phyloP scores from a whole-genome alignment of 30 jellyfish, hydroid and myxozoan species.

The Clytia hemisphaerica region DNA sequence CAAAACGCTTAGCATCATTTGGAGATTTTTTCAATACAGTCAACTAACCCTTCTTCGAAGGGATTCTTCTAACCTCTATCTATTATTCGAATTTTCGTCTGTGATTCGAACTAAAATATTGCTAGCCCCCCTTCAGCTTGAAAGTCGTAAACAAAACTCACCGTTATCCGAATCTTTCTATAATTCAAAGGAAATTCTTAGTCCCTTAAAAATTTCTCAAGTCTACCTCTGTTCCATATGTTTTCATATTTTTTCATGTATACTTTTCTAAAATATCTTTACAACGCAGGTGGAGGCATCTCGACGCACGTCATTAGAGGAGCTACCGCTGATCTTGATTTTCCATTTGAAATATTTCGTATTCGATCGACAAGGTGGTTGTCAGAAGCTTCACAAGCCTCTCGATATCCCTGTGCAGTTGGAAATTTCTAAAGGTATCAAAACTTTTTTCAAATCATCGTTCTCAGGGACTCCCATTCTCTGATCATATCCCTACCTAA shows the following conservation, averaged over 20 bases:
- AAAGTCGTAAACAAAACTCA: background rate
- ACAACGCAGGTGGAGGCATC: constrained; percentile 99
- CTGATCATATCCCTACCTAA: background rate
- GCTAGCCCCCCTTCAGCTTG: too few species aligned
- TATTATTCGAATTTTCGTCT: too few species aligned
- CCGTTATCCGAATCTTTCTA: background rate
- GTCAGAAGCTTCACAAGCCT: constrained; percentile 89
- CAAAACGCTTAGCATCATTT: too few species aligned
- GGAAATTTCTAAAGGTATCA: constrained; percentile 75
- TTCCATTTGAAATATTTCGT: constrained; percentile 91
- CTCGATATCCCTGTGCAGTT: constrained; percentile 66
- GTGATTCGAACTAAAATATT: too few species aligned
- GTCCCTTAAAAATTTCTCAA: too few species aligned
- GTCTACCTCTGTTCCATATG: background rate
- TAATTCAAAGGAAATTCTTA: too few species aligned
- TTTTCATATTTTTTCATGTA: background rate
- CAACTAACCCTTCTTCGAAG: too few species aligned
- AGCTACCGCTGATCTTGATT: constrained; percentile 73
- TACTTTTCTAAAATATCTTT: too few species aligned
- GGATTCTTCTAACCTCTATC: too few species aligned
- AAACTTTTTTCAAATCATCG: background rate
- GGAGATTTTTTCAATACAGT: too few species aligned
- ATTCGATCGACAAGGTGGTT: constrained; percentile 87
- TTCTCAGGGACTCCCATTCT: background rate
- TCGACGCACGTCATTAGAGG: constrained; percentile 78